Evolutionary conservation across 1,140 invertebrate species (phyloP).

Genomic region (Tribolium madens): DNA sequence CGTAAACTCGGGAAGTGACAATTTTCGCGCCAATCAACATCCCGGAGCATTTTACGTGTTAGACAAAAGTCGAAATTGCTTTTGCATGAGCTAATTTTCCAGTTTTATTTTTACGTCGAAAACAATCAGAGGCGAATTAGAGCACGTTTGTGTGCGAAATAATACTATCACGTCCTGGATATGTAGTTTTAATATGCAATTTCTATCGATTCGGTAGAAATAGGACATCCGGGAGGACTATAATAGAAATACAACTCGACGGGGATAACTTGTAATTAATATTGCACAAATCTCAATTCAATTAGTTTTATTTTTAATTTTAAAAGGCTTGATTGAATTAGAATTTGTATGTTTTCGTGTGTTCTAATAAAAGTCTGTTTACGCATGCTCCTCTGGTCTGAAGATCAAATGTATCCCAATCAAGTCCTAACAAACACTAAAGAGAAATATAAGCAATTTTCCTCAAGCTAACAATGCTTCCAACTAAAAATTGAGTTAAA

Average conservation of each 20-base stretch:
- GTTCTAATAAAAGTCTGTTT: not conserved
- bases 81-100: not conserved
- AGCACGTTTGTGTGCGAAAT: not conserved
- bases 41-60: too few species aligned
- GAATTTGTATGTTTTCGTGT: not conserved
- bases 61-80: too few species aligned
- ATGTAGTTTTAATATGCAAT: not conserved
- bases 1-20: slow-evolving; percentile 1
- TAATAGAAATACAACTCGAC: not conserved
- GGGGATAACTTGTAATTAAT: too few species aligned
- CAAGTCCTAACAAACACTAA: not conserved
- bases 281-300: too few species aligned
- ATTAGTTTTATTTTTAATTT: too few species aligned
- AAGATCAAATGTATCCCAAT: not conserved
- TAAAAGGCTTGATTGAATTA: too few species aligned
- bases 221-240: not conserved
- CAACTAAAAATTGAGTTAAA: slow-evolving; percentile 8
- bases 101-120: not conserved
- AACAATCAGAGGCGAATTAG: not conserved
- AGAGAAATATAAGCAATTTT: not conserved
- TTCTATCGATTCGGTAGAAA: not conserved
- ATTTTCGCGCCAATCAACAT: too few species aligned
- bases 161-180: not conserved
- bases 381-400: not conserved
- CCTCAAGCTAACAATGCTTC: not conserved